Base-by-base conservation (phyloP, 2,113 vertebrate species). In the Micromys minutus region DNA sequence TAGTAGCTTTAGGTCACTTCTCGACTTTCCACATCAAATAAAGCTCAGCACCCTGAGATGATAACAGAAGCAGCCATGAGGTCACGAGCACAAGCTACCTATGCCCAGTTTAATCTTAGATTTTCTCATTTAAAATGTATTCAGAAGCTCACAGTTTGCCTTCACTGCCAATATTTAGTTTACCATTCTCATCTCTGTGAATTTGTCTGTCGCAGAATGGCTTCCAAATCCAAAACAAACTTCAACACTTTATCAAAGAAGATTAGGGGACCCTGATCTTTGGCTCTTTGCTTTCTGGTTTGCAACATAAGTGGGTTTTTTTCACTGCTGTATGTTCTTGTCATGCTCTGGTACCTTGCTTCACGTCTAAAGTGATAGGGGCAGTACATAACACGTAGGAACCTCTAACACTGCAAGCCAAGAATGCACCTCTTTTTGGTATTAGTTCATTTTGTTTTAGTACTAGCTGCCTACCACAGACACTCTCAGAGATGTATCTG, bases 131-230 rank as follows among this genome's bases (percentile, higher is more conserved):
- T 95, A 93, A 97, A 97, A 89, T 90, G 90, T 94, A 94, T 76
- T 94, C 90, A 86, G 92, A 94, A 89, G 85, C 87, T 97, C 74
- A 87, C 93, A 92, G 95, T 97, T 96, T 93, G 21, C 90, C 95
- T 87, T 21, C 22, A 3, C 93, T 72, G 89, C 90, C 83, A 96
- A 84, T 15, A 45, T 87, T 5, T 55, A 34, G 69, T 67, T 1
- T 16, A 57, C 75, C 63, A 45, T 6, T 61, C 74, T 74, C 89
- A 65, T 75, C 45, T 87, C 55, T 84, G 59, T 63, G 81, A 95
- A 83, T 29, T 52, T 71, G 21, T 55, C 93, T 89, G 77, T 72
- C 47, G 61, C 0, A 36, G 50, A 74, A 76, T 57, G 17, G 74
- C 36, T 55, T 94, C 72, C 52, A 92, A 85, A 81, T 81, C 34